Conservation (phyloP, 2,113 vertebrate species). For the Nerophis ophidion region DNA sequence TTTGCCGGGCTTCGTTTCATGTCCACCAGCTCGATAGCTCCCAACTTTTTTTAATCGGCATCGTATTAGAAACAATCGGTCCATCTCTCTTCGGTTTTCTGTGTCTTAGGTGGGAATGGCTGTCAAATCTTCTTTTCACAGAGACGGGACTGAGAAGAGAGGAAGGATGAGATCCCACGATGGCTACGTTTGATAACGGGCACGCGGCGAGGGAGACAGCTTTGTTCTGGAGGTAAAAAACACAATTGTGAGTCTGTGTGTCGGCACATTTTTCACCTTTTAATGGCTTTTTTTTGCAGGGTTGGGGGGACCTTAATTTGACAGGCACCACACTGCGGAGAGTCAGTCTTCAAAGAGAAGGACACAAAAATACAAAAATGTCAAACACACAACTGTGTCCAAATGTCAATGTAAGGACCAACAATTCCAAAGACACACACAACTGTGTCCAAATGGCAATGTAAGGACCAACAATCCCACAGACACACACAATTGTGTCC, state of each 20-base stretch:
- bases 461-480: too few species aligned
- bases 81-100: slow-evolving; percentile 26
- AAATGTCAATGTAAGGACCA: too few species aligned
- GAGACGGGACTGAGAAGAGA: slow-evolving; percentile 43
- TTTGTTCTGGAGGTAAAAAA: neutral
- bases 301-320: slow-evolving; percentile 33
- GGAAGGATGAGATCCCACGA: slow-evolving; percentile 53
- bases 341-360: too few species aligned
- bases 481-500: too few species aligned
- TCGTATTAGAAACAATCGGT: slow-evolving; percentile 53
- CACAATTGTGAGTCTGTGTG: neutral
- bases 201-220: slow-evolving; percentile 8
- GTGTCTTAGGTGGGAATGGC: slow-evolving; percentile 33
- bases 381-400: too few species aligned
- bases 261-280: slow-evolving; percentile 12
- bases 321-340: too few species aligned
- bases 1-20: slow-evolving; percentile 54
- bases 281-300: slow-evolving; percentile 28
- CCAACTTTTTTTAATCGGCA: slow-evolving; percentile 44
- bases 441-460: too few species aligned
- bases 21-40: slow-evolving; percentile 58
- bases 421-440: too few species aligned
- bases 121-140: slow-evolving; percentile 8
- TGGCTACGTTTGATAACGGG: slow-evolving; percentile 39
- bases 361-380: too few species aligned